phyloP scores from a whole-genome alignment of 1,140 invertebrate genomes.

The Pentalonia nigronervosa region DNA sequence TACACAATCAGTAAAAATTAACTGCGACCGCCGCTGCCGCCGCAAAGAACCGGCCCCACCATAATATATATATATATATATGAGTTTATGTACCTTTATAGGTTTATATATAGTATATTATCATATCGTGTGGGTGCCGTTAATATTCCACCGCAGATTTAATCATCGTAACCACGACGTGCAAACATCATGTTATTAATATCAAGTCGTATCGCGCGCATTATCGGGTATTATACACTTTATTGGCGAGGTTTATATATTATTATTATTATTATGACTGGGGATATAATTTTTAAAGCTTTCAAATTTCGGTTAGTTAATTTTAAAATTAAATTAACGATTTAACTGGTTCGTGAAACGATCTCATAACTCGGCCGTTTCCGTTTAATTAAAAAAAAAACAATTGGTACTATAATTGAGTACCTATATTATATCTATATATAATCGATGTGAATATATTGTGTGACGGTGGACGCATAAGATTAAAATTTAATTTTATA shows the following conservation, averaged over 20 bases:
- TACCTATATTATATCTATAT: no score
- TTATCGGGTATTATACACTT: not conserved
- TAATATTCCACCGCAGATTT: not conserved
- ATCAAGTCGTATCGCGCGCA: not conserved
- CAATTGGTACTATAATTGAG: not conserved
- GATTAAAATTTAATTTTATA: conserved; percentile 8
- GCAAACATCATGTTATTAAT: not conserved
- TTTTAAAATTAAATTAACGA: not conserved
- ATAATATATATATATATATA: not conserved
- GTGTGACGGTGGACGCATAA: not conserved
- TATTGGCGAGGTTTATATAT: not conserved
- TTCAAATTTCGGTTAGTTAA: not conserved
- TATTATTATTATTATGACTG: no score
- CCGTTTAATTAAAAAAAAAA: not conserved
- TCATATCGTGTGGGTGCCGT: not conserved
- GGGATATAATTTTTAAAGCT: not conserved
- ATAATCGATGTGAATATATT: not conserved
- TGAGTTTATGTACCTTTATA: not conserved
- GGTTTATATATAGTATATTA: not conserved
- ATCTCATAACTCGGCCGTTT: not conserved
- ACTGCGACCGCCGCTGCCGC: not conserved
- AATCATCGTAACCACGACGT: not conserved
- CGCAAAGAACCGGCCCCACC: not conserved
- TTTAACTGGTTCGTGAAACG: not conserved
- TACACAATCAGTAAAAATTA: not conserved